Conservation (phyloP, 2,888 invertebrate genomes). For the Osmoderma eremita region DNA sequence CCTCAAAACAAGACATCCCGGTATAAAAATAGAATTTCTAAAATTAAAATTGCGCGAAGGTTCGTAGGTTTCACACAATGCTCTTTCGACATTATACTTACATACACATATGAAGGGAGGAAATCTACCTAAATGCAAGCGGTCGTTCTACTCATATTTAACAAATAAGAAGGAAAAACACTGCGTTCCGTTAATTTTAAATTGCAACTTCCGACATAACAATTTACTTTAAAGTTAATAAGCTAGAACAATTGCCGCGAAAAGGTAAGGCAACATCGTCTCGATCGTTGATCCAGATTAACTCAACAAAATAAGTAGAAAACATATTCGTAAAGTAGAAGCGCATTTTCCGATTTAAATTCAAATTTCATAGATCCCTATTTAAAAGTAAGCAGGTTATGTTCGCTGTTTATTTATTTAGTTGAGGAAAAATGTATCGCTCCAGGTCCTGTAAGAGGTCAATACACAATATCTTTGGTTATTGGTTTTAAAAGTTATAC, state of each 20-base stretch:
- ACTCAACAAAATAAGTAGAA: constrained; percentile 10
- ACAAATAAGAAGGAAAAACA: too few species aligned
- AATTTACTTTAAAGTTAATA: constrained; percentile 14
- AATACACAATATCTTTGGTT: too few species aligned
- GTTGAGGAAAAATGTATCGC: too few species aligned
- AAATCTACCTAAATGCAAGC: too few species aligned
- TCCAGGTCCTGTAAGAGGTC: too few species aligned
- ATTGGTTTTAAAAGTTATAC: too few species aligned
- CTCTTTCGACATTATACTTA: not conserved
- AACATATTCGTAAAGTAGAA: constrained; percentile 20
- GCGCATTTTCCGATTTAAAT: constrained; percentile 23
- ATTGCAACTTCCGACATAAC: too few species aligned
- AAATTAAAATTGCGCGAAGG: constrained; percentile 22
- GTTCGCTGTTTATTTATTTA: too few species aligned
- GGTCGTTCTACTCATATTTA: too few species aligned
- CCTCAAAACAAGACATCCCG: not conserved
- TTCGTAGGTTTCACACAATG: constrained; percentile 5
- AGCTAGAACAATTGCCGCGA: not conserved
- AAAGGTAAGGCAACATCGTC: not conserved
- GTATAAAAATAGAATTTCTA: constrained; percentile 22
- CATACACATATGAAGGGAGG: too few species aligned
- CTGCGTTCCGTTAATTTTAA: too few species aligned
- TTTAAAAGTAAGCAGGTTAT: too few species aligned
- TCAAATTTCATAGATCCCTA: constrained; percentile 18
- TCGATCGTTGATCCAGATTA: constrained; percentile 12